These are phyloP conservation scores for Cheirogaleus major DNA, from an alignment of 2,797 vertebrate genomes.

Conservation along the genomic window DNA sequence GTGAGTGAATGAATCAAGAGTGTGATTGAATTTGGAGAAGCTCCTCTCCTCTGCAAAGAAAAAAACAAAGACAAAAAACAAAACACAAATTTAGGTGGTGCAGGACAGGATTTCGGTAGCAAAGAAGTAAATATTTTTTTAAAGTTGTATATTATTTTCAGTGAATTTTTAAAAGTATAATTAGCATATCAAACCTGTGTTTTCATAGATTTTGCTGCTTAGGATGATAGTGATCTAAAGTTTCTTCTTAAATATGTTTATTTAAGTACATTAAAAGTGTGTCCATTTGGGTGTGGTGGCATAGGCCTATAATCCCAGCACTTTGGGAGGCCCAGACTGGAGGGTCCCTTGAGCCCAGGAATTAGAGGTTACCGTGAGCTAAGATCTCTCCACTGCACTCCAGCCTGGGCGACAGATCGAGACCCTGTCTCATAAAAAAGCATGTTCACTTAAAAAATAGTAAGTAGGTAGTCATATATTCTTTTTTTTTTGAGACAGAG, in stretches of 20 bases:
- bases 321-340: neutral
- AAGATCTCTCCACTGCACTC: neutral
- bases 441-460: neutral
- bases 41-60: neutral
- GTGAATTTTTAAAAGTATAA: neutral
- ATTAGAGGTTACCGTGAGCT: neutral
- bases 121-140: neutral
- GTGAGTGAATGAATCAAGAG: neutral
- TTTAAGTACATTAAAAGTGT: neutral
- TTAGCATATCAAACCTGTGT: neutral
- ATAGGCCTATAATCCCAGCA: neutral
- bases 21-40: neutral
- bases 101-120: neutral
- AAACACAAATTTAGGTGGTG: neutral
- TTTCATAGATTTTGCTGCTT: neutral
- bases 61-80: neutral
- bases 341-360: neutral
- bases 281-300: neutral
- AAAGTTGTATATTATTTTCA: neutral
- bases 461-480: neutral
- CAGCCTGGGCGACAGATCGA: neutral
- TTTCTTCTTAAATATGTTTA: neutral
- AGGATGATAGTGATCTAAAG: neutral
- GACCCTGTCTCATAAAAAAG: too few relatives aligned
- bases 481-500: neutral